Evolutionary conservation across 2,888 invertebrate genomes (phyloP).

Genomic region (Hypercompe scribonia): DNA sequence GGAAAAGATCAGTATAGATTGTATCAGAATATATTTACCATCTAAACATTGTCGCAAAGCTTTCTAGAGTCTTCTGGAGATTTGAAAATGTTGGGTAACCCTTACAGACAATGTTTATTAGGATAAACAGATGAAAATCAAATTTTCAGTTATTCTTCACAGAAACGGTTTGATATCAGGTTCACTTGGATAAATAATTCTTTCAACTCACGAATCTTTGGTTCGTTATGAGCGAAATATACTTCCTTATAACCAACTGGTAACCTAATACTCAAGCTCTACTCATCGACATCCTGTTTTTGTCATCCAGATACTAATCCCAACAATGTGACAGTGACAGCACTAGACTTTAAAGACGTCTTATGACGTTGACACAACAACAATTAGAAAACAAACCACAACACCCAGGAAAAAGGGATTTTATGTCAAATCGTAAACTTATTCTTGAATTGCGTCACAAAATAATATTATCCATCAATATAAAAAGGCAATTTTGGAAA

Average conservation of each 20-base stretch:
- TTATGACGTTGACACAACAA: background rate
- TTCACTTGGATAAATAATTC: background rate
- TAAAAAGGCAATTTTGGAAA: conserved; percentile 4
- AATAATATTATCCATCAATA: conserved; percentile 1
- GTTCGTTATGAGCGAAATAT: background rate
- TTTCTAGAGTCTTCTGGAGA: background rate
- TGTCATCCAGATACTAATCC: background rate
- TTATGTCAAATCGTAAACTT: background rate
- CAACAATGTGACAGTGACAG: background rate
- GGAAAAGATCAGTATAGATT: background rate
- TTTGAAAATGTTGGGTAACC: too few relatives aligned
- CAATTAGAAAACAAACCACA: background rate
- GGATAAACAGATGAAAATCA: background rate
- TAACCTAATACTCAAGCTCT: background rate
- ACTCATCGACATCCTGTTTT: background rate
- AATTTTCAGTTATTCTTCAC: background rate
- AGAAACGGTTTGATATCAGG: background rate
- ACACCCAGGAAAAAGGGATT: background rate
- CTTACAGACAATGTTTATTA: background rate
- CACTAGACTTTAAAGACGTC: background rate
- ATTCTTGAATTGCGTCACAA: background rate
- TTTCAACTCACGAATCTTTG: background rate
- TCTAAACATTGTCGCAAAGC: background rate
- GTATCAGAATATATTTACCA: background rate
- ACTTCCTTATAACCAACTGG: background rate